These are phyloP conservation scores for Enteromius thamalakanensis DNA, from an alignment of 2,797 vertebrate species.

Conservation along the genomic window DNA sequence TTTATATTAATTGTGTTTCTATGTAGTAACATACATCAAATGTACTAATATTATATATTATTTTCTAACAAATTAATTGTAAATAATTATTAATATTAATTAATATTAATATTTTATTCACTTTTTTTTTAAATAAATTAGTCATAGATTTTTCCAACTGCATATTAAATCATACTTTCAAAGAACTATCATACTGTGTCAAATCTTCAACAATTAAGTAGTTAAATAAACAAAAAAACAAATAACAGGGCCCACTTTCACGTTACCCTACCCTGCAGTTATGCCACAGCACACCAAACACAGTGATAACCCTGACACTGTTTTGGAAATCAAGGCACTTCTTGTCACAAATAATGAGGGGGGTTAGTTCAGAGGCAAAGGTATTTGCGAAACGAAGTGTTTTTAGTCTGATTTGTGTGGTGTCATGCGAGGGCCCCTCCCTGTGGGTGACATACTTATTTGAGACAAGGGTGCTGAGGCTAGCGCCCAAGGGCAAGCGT, in stretches of 20 bases:
- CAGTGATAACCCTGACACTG: constrained; percentile 52
- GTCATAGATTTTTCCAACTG: not conserved
- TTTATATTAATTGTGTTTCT: not conserved
- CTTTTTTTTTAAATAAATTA: not conserved
- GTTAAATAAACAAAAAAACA: not conserved
- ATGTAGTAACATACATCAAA: not conserved
- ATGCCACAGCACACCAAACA: constrained; percentile 39
- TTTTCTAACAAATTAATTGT: not conserved
- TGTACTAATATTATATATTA: not conserved
- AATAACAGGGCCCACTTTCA: constrained; percentile 26
- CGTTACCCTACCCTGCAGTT: constrained; percentile 10
- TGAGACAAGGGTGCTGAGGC: constrained; percentile 64
- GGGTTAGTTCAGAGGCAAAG: constrained; percentile 67
- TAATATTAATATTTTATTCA: not conserved
- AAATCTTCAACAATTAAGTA: constrained; percentile 10
- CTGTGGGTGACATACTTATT: constrained; percentile 67
- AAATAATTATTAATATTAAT: not conserved
- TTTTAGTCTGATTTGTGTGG: constrained; percentile 58
- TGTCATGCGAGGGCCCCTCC: constrained; percentile 63
- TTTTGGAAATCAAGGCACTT: constrained; percentile 62
- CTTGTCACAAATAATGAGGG: constrained; percentile 64
- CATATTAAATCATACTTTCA: not conserved
- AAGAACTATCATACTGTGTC: not conserved
- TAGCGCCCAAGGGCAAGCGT: constrained; percentile 68
- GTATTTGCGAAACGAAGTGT: constrained; percentile 63